Evolutionary conservation across 2,888 invertebrate genomes (phyloP).

Genomic region (Girardia tigrina): DNA sequence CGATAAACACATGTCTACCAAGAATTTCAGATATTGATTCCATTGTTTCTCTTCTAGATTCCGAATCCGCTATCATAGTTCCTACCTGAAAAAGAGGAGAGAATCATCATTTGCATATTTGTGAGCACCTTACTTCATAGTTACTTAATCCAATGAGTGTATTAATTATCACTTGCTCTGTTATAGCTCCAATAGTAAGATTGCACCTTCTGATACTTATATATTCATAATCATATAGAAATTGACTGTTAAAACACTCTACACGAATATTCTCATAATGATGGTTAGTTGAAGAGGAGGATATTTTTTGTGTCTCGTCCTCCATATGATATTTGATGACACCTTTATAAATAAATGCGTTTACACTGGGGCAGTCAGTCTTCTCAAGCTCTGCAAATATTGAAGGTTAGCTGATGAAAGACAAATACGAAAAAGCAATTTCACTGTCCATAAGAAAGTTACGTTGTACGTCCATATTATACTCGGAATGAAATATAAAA

Average conservation of each 20-base stretch:
- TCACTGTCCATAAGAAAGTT: too few relatives aligned
- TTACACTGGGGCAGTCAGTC: neutral
- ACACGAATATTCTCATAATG: neutral
- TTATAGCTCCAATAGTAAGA: neutral
- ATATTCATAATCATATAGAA: slow-evolving; percentile 12
- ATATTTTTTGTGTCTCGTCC: neutral
- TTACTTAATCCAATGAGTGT: neutral
- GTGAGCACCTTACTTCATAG: neutral
- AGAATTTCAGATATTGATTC: neutral
- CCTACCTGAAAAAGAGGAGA: neutral
- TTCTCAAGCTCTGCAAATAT: neutral
- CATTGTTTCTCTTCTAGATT: neutral
- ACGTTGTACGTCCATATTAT: too few relatives aligned
- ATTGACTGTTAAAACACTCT: neutral
- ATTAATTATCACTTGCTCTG: neutral
- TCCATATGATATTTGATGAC: neutral
- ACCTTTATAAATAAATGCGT: neutral
- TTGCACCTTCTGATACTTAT: neutral
- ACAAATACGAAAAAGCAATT: too few relatives aligned
- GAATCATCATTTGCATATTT: neutral
- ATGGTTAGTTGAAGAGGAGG: neutral
- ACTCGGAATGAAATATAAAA: too few relatives aligned
- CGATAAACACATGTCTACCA: neutral
- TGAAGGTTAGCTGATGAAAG: too few relatives aligned
- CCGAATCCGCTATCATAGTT: neutral